Base-by-base conservation (phyloP, 2,797 vertebrate species). In the Argentina silus region DNA sequence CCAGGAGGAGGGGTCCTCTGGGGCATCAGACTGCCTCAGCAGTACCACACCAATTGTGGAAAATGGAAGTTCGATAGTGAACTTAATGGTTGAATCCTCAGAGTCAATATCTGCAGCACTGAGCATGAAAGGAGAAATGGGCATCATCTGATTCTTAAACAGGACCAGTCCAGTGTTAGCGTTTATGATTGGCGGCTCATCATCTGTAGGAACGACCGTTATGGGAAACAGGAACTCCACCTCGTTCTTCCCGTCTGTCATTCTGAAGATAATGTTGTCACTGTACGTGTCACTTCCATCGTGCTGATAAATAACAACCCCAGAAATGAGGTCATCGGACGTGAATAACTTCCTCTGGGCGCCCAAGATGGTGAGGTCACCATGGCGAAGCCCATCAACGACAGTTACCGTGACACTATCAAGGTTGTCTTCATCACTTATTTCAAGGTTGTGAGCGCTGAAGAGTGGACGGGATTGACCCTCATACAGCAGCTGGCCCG, bases 221-320 rank as follows among this genome's bases (percentile, higher is more conserved):
- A 99, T 94, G 1, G 97, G 97, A 60, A 98, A 98, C 50, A 99
- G 94, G 78, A 99, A 98, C 75, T 98, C 96, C 0, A 98, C 97
- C 0, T 93, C 93, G 47, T 98, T 94, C 73, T 90, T 92, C 11
- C 96, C 96, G 1, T 99, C 97, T 1, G 94, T 94, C 94, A 98
- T 95, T 45, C 93, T 94, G 68, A 98, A 94, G 44, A 98, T 91
- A 2, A 99, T 91, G 86, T 98, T 99, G 92, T 99, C 97, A 3
- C 96, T 98, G 0, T 97, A 95, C 0, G 96, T 97, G 65, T 98
- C 97, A 0, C 90, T 96, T 47, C 96, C 96, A 0, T 98, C 95
- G 0, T 99, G 97, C 78, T 96, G 96, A 83, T 99, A 99, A 68
- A 97, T 86, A 15, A 98, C 95, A 0, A 78, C 78, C 0, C 96